phyloP scores from a whole-genome alignment of 2,888 invertebrate species.

The Stenodema calcarata region DNA sequence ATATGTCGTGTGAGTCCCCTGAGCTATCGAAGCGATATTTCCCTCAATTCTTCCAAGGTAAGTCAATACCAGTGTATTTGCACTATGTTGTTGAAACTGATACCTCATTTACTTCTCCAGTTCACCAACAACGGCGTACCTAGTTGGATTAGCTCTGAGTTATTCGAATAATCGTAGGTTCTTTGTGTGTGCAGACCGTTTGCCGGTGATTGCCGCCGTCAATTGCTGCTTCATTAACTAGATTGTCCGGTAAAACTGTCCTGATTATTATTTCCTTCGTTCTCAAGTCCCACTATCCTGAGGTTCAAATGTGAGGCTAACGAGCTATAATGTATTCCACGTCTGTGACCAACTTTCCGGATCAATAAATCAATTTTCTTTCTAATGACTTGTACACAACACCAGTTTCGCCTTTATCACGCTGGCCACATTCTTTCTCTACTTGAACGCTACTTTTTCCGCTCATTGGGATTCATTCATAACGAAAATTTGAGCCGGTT shows the following conservation, averaged over 20 bases:
- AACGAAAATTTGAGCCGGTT: too few species aligned
- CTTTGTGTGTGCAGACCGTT: not conserved
- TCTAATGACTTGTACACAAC: not conserved
- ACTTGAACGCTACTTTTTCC: too few species aligned
- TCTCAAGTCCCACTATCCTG: too few species aligned
- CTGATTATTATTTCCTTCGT: not conserved
- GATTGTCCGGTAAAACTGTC: not conserved
- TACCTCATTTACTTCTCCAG: not conserved
- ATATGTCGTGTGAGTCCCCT: not conserved
- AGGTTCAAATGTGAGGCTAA: too few species aligned
- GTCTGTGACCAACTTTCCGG: not conserved
- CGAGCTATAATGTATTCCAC: not conserved
- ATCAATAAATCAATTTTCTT: not conserved
- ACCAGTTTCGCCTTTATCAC: not conserved
- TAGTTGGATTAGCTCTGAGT: not conserved
- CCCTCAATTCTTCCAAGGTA: constrained; percentile 12
- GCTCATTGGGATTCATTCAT: too few species aligned
- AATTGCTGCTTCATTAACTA: not conserved
- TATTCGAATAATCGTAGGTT: not conserved
- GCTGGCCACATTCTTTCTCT: too few species aligned
- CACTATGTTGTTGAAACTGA: not conserved
- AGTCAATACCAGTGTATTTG: not conserved
- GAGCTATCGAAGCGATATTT: constrained; percentile 17
- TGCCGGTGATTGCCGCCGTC: not conserved
- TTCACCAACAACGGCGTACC: not conserved